A percentile compares a stretch with the other conserved stretches of the same genome.
Conservation (phyloP, 2,888 invertebrate genomes). For the Tenthredo notha region DNA sequence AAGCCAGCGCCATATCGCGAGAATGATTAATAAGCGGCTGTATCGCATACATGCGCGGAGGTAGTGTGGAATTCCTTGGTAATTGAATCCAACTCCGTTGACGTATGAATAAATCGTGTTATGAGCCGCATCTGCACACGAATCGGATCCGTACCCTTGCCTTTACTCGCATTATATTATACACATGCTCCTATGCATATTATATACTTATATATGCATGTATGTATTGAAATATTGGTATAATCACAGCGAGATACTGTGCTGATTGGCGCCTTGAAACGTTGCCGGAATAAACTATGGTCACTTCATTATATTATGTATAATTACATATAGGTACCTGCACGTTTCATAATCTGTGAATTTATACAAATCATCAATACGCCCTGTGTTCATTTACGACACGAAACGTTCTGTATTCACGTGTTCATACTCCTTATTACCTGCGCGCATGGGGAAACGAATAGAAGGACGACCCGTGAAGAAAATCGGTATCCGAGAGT, state of each 20-base stretch:
- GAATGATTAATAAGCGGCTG: constrained; percentile 31
- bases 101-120: neutral
- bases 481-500: neutral
- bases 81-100: constrained; percentile 36
- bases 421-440: neutral
- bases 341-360: neutral
- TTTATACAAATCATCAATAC: neutral
- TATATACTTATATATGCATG: neutral
- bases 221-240: neutral
- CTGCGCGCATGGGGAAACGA: neutral
- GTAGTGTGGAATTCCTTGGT: constrained; percentile 33
- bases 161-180: neutral
- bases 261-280: neutral
- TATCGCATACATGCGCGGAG: neutral
- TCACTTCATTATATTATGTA: neutral
- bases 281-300: neutral
- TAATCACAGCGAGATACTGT: neutral
- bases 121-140: constrained; percentile 45
- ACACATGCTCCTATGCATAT: neutral
- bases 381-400: neutral
- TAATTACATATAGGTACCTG: neutral
- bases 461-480: neutral
- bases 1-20: constrained; percentile 3
- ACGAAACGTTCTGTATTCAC: neutral
- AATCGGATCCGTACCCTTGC: neutral